phyloP scores from a whole-genome alignment of 2,888 invertebrate species.

The Pasiphila rectangulata region DNA sequence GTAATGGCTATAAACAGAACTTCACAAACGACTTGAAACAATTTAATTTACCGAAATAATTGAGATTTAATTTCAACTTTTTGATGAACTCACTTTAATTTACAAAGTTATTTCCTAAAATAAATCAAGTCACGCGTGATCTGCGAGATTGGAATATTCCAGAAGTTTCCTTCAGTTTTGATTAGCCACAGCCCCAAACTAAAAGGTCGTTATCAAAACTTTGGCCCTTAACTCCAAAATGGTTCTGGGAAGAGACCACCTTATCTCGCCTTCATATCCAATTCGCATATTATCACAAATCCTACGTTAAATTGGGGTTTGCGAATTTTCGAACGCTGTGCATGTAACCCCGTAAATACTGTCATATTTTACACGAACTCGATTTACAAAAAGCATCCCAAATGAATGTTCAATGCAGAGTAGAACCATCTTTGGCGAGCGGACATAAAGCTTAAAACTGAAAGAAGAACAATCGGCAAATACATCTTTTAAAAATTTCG shows the following conservation, averaged over 20 bases:
- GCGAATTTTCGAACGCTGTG: slow-evolving; percentile 51
- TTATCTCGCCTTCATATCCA: slow-evolving; percentile 57
- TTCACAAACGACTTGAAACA: neutral
- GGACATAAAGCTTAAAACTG: slow-evolving; percentile 27
- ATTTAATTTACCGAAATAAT: neutral
- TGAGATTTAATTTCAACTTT: slow-evolving; percentile 6
- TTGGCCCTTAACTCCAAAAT: slow-evolving; percentile 52
- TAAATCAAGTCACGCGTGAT: slow-evolving; percentile 38
- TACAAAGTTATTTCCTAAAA: slow-evolving; percentile 19
- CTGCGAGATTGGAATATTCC: slow-evolving; percentile 60
- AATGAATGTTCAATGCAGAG: slow-evolving; percentile 17
- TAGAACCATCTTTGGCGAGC: slow-evolving; percentile 32
- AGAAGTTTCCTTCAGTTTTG: slow-evolving; percentile 52
- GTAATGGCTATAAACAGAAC: neutral
- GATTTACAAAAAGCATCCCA: slow-evolving; percentile 31
- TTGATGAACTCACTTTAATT: slow-evolving; percentile 14
- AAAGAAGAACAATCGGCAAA: neutral
- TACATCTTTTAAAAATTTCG: slow-evolving; percentile 27
- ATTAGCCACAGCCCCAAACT: slow-evolving; percentile 49
- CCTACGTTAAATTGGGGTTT: slow-evolving; percentile 54
- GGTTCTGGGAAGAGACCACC: slow-evolving; percentile 43
- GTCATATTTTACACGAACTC: slow-evolving; percentile 51
- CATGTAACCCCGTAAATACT: slow-evolving; percentile 54
- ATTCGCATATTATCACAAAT: slow-evolving; percentile 65
- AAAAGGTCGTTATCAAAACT: slow-evolving; percentile 63